These are phyloP conservation scores for Ellobius talpinus DNA, from an alignment of 2,113 vertebrate species.

Conservation along the genomic window DNA sequence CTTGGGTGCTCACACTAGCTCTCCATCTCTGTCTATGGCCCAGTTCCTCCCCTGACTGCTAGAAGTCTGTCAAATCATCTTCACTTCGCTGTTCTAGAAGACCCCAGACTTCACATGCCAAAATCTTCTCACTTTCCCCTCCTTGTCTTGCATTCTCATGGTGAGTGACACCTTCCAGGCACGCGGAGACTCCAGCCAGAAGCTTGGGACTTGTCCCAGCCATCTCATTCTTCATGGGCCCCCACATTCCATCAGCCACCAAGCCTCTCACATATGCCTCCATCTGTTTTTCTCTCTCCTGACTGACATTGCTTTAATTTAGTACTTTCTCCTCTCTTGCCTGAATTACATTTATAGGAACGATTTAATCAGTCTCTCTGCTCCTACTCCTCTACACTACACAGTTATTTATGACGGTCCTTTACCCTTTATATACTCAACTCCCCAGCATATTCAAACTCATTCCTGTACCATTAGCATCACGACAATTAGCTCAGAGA, in stretches of 20 bases:
- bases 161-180: constrained; percentile 61
- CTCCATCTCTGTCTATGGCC: not conserved
- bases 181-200: not conserved
- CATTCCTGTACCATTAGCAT: not conserved
- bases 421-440: not conserved
- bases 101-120: not conserved
- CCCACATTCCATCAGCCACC: constrained; percentile 27
- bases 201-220: constrained; percentile 52
- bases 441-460: not conserved
- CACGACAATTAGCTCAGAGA: not conserved
- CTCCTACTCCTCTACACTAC: not conserved
- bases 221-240: not conserved
- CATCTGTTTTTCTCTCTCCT: constrained; percentile 42
- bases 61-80: not conserved
- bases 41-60: not conserved
- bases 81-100: not conserved
- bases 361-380: not conserved
- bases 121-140: not conserved
- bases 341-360: not conserved
- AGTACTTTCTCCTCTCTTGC: not conserved
- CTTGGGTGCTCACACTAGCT: not conserved
- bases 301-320: constrained; percentile 34
- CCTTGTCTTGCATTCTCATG: not conserved
- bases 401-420: not conserved
- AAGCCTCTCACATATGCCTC: constrained; percentile 20